These are phyloP conservation scores for Linepithema humile DNA, from an alignment of 1,140 invertebrate species.

Conservation along the genomic window DNA sequence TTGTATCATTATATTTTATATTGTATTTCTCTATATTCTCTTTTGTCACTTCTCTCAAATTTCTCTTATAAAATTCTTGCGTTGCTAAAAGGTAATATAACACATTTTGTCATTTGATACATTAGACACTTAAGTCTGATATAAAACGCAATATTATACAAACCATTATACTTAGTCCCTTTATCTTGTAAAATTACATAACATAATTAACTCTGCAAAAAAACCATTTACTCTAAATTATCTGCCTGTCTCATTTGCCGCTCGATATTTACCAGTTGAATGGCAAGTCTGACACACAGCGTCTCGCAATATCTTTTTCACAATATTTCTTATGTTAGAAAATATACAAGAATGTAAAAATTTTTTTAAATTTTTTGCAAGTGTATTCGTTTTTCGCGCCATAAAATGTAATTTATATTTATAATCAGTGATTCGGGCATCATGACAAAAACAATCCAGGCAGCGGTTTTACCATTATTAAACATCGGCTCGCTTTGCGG, in stretches of 20 bases:
- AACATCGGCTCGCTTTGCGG: neutral
- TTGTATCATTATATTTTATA: no score
- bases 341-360: neutral
- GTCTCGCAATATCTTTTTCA: no score
- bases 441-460: neutral
- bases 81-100: no score
- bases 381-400: neutral
- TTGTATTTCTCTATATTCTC: no score
- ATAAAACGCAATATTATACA: no score
- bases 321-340: neutral
- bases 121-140: no score
- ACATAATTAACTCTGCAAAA: neutral
- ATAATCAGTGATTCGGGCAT: neutral
- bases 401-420: neutral
- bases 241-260: neutral
- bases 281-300: neutral
- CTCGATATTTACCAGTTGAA: neutral
- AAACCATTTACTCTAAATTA: neutral
- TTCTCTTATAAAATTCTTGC: no score
- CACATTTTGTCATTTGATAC: no score
- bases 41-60: no score
- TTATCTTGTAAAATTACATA: neutral
- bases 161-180: no score
- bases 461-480: constrained; percentile 1
- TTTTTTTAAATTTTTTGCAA: neutral